These are phyloP conservation scores for Caenorhabditis imperialis DNA, from an alignment of 2,888 invertebrate species.

Conservation along the genomic window DNA sequence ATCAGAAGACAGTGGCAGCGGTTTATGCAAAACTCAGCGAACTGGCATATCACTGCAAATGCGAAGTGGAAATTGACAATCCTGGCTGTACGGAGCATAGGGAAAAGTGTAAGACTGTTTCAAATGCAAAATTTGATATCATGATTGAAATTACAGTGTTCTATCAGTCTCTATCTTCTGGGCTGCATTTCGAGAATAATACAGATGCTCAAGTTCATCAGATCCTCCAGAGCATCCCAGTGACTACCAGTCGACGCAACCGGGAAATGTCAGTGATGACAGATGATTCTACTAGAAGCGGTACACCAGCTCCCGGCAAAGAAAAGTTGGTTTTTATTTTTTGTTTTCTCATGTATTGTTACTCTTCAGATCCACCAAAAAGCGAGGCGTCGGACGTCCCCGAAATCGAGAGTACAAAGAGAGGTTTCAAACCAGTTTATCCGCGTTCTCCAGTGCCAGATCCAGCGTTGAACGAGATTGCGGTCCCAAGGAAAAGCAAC, in stretches of 20 bases:
- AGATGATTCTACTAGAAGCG: conserved; percentile 42
- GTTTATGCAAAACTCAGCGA: conserved; percentile 90
- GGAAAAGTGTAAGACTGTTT: conserved; percentile 51
- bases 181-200: background rate
- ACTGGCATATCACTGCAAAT: conserved; percentile 95
- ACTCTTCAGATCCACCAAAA: conserved; percentile 5
- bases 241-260: conserved; percentile 1
- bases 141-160: conserved; percentile 3
- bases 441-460: conserved; percentile 29
- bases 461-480: conserved; percentile 34
- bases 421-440: background rate
- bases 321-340: background rate
- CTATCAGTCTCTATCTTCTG: background rate
- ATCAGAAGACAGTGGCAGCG: conserved; percentile 83
- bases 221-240: conserved; percentile 3
- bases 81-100: conserved; percentile 95
- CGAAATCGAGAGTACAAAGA: conserved; percentile 7
- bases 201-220: too few species aligned
- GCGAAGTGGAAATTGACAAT: conserved; percentile 98
- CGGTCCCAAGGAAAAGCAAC: conserved; percentile 7
- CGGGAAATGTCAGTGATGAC: conserved; percentile 38
- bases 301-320: conserved; percentile 12
- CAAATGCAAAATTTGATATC: background rate
- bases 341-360: background rate
- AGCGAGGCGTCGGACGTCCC: conserved; percentile 27